Conservation (phyloP, 2,888 invertebrate genomes). For the Mechanitis mazaeus region DNA sequence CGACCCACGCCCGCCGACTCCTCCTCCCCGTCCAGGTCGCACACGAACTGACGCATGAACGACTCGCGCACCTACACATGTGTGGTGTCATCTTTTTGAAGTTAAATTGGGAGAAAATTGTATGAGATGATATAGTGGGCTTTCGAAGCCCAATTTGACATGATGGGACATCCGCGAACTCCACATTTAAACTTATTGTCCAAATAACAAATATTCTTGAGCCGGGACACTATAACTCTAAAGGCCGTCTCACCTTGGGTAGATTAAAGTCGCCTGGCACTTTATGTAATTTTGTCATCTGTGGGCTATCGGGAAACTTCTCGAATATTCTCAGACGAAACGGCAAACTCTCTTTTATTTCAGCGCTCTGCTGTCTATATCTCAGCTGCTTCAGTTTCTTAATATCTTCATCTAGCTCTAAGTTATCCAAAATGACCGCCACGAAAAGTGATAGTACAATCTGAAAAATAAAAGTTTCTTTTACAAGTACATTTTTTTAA, state of each 20-base stretch:
- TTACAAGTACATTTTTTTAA: too few relatives aligned
- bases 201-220: too few relatives aligned
- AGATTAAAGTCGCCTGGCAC: constrained; percentile 94
- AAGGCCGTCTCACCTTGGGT: constrained; percentile 80
- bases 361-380: constrained; percentile 98
- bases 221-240: too few relatives aligned
- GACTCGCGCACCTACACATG: constrained; percentile 89
- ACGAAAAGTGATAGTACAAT: constrained; percentile 99
- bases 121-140: too few relatives aligned
- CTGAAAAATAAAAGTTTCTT: constrained; percentile 63
- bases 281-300: constrained; percentile 97
- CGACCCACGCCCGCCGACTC: constrained; percentile 69
- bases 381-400: constrained; percentile 98
- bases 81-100: too few relatives aligned
- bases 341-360: constrained; percentile 97
- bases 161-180: too few relatives aligned
- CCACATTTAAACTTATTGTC: too few relatives aligned
- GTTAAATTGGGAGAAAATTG: too few relatives aligned
- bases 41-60: constrained; percentile 98
- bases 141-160: too few relatives aligned
- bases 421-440: constrained; percentile 99
- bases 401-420: constrained; percentile 99
- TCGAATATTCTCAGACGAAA: constrained; percentile 97
- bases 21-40: constrained; percentile 90
- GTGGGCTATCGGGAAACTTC: constrained; percentile 98